A percentile compares a stretch with the other conserved stretches of the same genome.
Evolutionary conservation across 1,140 invertebrate genomes (phyloP).

Genomic region (Trachymyrmex cornetzi): DNA sequence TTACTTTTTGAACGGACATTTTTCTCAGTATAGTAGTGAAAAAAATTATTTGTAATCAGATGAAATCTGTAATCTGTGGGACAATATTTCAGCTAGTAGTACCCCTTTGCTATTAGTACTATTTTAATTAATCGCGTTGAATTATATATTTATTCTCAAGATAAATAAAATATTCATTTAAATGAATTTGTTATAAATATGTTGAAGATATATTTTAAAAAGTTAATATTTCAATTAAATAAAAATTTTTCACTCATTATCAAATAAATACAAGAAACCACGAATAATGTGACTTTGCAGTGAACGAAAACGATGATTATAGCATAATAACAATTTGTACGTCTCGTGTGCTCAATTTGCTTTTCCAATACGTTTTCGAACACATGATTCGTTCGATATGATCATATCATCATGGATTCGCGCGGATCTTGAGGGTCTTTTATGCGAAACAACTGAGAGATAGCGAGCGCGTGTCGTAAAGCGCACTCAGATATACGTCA

Average conservation of each 20-base stretch:
- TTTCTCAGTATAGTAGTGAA: too few relatives aligned
- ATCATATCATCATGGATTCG: slow-evolving; percentile 16
- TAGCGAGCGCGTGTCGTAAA: slow-evolving; percentile 26
- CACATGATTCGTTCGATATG: background rate
- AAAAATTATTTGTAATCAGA: too few relatives aligned
- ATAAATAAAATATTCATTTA: background rate
- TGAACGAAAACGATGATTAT: background rate
- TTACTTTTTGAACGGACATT: too few relatives aligned
- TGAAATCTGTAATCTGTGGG: too few relatives aligned
- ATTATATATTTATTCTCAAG: background rate
- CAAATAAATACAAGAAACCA: background rate
- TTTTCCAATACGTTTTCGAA: background rate
- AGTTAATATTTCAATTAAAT: background rate
- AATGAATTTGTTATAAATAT: background rate
- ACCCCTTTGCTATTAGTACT: too few relatives aligned
- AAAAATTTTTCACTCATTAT: background rate
- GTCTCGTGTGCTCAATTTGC: background rate
- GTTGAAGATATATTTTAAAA: background rate
- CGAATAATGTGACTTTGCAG: background rate
- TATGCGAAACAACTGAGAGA: slow-evolving; percentile 40
- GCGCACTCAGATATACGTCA: slow-evolving; percentile 40
- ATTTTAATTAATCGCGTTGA: too few relatives aligned
- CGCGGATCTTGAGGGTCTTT: slow-evolving; percentile 6
- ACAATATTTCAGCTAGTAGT: too few relatives aligned
- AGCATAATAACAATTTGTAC: background rate